A percentile compares a stretch with the other conserved stretches of the same genome.
Conservation (phyloP, 2,797 vertebrate species). For the Rhynchonycteris naso region DNA sequence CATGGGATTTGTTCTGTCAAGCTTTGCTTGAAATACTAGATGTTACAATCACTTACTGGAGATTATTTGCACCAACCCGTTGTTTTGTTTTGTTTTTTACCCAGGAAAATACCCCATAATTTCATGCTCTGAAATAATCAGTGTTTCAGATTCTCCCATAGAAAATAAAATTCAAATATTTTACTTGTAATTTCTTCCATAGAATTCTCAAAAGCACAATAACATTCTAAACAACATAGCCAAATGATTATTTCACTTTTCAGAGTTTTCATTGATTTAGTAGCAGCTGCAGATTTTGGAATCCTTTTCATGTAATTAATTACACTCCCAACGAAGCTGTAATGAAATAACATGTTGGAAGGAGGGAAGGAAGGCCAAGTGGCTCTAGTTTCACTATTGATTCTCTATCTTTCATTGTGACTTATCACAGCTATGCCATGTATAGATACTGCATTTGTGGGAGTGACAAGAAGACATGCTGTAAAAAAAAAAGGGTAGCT, state of each 20-base stretch:
- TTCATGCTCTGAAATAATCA: background rate
- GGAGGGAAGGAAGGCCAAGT: background rate
- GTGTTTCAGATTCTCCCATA: constrained; percentile 1
- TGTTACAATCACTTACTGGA: background rate
- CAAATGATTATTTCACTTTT: background rate
- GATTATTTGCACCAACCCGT: background rate
- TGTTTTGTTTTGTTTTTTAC: background rate
- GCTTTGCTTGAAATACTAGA: background rate
- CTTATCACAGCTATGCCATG: background rate
- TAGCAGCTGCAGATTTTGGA: background rate
- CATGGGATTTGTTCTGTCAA: background rate
- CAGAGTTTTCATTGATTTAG: background rate
- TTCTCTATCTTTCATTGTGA: constrained; percentile 1
- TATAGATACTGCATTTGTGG: background rate
- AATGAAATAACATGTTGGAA: background rate
- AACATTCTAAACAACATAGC: background rate
- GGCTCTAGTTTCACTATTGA: background rate
- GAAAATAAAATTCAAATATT: constrained; percentile 26
- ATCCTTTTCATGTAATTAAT: background rate
- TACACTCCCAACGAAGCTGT: background rate
- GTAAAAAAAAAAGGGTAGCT: background rate
- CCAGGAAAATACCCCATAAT: background rate
- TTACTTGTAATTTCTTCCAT: background rate
- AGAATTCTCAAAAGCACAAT: background rate
- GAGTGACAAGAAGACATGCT: background rate